These are phyloP conservation scores for Andrena minutula DNA, from an alignment of 2,888 invertebrate genomes.

Conservation along the genomic window DNA sequence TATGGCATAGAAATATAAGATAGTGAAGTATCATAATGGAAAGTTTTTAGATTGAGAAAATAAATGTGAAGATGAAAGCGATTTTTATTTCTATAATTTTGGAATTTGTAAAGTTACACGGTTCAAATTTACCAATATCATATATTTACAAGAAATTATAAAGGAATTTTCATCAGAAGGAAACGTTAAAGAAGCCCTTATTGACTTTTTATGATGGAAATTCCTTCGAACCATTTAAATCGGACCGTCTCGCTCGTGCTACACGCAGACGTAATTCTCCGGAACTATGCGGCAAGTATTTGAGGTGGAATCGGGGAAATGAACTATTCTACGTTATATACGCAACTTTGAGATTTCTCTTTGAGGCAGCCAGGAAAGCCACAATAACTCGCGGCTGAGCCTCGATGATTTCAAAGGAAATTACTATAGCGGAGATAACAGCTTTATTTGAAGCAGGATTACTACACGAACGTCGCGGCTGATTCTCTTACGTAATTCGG, in stretches of 20 bases:
- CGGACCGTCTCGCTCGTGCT: conserved; percentile 55
- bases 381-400: conserved; percentile 61
- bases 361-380: conserved; percentile 61
- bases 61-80: too few species aligned
- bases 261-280: conserved; percentile 59
- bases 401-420: conserved; percentile 61
- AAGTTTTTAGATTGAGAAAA: too few species aligned
- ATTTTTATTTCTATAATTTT: too few species aligned
- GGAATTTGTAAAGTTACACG: too few species aligned
- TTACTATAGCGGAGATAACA: conserved; percentile 58
- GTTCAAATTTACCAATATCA: too few species aligned
- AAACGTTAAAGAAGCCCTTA: conserved; percentile 45
- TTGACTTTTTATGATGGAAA: conserved; percentile 64
- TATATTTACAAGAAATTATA: conserved; percentile 11
- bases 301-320: conserved; percentile 57
- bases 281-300: conserved; percentile 73
- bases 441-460: conserved; percentile 55
- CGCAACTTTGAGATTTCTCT: conserved; percentile 66
- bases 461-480: not conserved
- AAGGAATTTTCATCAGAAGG: conserved; percentile 47
- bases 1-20: too few species aligned
- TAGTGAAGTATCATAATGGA: too few species aligned
- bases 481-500: not conserved
- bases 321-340: conserved; percentile 68
- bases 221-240: conserved; percentile 72